phyloP scores from a whole-genome alignment of 1,140 invertebrate genomes.

The Brachionus asplanchnoidis region DNA sequence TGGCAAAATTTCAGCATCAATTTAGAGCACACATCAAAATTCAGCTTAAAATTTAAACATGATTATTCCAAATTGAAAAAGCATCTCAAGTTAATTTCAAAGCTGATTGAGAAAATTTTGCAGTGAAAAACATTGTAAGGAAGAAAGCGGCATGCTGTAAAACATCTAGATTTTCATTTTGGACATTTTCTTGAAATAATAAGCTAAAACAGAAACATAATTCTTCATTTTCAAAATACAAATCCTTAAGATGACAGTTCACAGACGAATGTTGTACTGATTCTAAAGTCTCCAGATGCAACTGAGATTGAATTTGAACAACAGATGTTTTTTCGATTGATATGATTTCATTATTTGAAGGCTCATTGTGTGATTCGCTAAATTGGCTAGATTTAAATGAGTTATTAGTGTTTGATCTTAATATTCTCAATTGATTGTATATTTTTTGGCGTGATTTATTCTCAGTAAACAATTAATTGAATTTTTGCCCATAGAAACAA shows the following conservation, averaged over 20 bases:
- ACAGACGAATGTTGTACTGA: background rate
- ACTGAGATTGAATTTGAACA: background rate
- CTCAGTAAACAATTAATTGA: background rate
- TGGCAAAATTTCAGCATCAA: background rate
- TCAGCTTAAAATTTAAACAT: background rate
- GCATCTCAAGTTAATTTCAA: background rate
- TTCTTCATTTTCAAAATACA: background rate
- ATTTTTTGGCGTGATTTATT: background rate
- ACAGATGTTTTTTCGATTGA: background rate
- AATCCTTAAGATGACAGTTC: background rate
- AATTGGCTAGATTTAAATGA: background rate
- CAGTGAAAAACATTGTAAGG: background rate
- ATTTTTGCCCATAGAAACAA: background rate
- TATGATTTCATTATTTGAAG: background rate
- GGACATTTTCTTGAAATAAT: background rate
- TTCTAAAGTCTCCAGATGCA: background rate
- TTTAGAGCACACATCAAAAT: background rate
- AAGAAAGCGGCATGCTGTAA: background rate
- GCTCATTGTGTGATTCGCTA: background rate
- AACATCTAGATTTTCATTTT: background rate
- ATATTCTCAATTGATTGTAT: background rate
- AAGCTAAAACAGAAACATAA: background rate
- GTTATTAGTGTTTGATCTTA: background rate
- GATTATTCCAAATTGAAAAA: background rate
- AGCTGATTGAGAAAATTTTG: background rate